A percentile compares a stretch with the other conserved stretches of the same genome.
Evolutionary conservation across 2,113 vertebrate species (phyloP).

Genomic region (Eleginops maclovinus): DNA sequence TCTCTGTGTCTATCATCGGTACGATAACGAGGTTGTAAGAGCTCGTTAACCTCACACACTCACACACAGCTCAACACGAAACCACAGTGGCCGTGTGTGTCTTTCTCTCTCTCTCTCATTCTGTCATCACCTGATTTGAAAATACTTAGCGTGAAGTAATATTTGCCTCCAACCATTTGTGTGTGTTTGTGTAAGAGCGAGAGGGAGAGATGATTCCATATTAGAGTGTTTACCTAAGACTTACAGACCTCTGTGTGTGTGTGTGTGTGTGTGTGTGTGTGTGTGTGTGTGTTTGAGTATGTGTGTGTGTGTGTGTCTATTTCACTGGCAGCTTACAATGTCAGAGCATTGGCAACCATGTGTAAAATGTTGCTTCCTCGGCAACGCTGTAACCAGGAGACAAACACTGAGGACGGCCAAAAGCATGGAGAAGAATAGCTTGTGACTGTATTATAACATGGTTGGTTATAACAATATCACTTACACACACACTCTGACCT

Average conservation of each 20-base stretch:
- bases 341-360: slow-evolving; percentile 38
- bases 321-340: slow-evolving; percentile 16
- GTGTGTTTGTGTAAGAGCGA: slow-evolving; percentile 58
- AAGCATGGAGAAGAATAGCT: neutral
- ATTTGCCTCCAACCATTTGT: slow-evolving; percentile 63
- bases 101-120: slow-evolving; percentile 29
- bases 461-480: neutral
- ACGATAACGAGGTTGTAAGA: slow-evolving; percentile 59
- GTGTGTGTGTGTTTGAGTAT: slow-evolving; percentile 15
- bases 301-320: slow-evolving; percentile 17
- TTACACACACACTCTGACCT: slow-evolving; percentile 12
- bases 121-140: slow-evolving; percentile 73
- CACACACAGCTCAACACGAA: slow-evolving; percentile 58
- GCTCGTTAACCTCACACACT: slow-evolving; percentile 69
- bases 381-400: slow-evolving; percentile 50
- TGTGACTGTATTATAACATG: neutral
- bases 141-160: slow-evolving; percentile 75
- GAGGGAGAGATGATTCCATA: slow-evolving; percentile 45
- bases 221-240: slow-evolving; percentile 54
- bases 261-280: slow-evolving; percentile 20
- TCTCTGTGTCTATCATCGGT: slow-evolving; percentile 54
- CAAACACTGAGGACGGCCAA: slow-evolving; percentile 50
- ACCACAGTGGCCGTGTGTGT: slow-evolving; percentile 50
- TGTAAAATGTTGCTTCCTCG: slow-evolving; percentile 54
- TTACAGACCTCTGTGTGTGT: slow-evolving; percentile 21